Evolutionary conservation across 1,140 invertebrate genomes (phyloP).

Genomic region (Tetragonula clypearis): DNA sequence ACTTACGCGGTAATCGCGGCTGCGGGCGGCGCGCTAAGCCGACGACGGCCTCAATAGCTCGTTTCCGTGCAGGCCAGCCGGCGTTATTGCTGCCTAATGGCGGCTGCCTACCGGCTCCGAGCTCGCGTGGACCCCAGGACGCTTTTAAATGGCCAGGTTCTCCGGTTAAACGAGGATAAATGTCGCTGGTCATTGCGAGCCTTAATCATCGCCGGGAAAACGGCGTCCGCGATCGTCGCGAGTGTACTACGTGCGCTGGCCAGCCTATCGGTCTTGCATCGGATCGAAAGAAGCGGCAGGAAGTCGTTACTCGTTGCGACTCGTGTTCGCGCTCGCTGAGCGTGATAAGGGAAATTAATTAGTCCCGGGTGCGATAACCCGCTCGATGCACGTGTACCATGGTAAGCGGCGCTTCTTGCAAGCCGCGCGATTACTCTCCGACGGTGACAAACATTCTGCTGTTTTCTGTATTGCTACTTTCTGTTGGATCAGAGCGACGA

Average conservation of each 20-base stretch:
- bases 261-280: not conserved
- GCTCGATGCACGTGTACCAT: too few species aligned
- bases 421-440: too few species aligned
- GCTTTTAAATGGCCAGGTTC: conserved; percentile 43
- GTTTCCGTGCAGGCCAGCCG: conserved; percentile 60
- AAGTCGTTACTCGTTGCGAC: not conserved
- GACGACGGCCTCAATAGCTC: conserved; percentile 70
- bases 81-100: conserved; percentile 65
- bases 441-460: too few species aligned
- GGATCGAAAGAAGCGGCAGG: not conserved
- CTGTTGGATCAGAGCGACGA: too few species aligned
- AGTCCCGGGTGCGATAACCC: not conserved
- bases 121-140: conserved; percentile 19
- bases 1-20: conserved; percentile 66
- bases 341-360: not conserved
- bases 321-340: not conserved
- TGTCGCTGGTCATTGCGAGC: conserved; percentile 8
- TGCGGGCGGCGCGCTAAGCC: conserved; percentile 62
- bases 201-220: conserved; percentile 1
- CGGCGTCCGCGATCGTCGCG: not conserved
- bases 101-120: conserved; percentile 47
- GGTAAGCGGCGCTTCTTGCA: too few species aligned
- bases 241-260: not conserved
- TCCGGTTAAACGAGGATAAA: conserved; percentile 38
- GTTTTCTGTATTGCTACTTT: too few species aligned